phyloP scores from a whole-genome alignment of 2,113 vertebrate genomes.

The Oceanites oceanicus region DNA sequence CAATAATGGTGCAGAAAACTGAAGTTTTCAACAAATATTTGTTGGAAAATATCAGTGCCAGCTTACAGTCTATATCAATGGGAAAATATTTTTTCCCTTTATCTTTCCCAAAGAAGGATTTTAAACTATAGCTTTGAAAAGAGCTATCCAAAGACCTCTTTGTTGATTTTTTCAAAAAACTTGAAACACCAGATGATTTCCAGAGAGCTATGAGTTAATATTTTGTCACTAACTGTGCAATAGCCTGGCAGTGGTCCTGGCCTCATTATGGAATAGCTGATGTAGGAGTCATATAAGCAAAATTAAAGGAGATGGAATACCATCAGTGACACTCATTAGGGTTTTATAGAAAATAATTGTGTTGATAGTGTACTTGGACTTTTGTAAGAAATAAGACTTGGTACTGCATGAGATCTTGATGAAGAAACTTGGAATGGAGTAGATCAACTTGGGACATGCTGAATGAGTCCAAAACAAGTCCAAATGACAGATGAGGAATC shows the following conservation, averaged over 20 bases:
- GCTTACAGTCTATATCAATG: not conserved
- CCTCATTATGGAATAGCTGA: not conserved
- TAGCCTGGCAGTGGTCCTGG: not conserved
- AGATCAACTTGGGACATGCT: not conserved
- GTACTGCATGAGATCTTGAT: not conserved
- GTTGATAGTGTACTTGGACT: not conserved
- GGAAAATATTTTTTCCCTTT: not conserved
- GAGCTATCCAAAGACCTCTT: not conserved
- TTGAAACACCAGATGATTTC: not conserved
- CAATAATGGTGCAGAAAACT: not conserved
- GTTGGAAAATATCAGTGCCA: not conserved
- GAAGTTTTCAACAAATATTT: not conserved
- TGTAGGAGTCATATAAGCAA: not conserved
- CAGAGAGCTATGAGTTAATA: not conserved
- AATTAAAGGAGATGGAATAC: not conserved
- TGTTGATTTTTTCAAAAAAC: not conserved
- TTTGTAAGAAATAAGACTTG: not conserved
- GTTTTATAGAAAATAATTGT: not conserved
- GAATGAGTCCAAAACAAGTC: not conserved
- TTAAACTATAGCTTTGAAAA: not conserved
- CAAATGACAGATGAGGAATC: not conserved
- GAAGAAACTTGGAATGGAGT: not conserved
- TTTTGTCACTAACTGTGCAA: fast-evolving
- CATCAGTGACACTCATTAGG: not conserved
- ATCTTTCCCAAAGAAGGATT: not conserved